phyloP scores from a whole-genome alignment of 2,113 vertebrate genomes.

The Coracopsis vasa region DNA sequence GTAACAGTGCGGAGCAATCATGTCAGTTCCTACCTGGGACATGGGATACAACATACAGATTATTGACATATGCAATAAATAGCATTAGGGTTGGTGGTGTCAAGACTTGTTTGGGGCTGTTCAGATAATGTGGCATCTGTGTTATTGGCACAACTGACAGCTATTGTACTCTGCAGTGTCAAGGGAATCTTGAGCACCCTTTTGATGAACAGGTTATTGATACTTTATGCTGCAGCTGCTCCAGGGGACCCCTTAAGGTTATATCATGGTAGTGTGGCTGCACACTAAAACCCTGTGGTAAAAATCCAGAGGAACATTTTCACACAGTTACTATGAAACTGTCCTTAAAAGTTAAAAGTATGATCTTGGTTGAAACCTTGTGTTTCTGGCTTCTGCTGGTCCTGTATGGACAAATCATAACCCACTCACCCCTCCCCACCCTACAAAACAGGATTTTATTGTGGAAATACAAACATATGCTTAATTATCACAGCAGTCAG shows the following conservation, averaged over 20 bases:
- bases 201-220: background rate
- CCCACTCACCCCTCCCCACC: background rate
- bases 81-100: background rate
- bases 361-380: background rate
- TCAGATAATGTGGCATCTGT: background rate
- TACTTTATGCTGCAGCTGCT: background rate
- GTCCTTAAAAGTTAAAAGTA: background rate
- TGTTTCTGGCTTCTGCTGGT: background rate
- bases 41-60: background rate
- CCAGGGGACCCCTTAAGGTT: background rate
- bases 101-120: background rate
- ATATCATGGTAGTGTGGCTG: background rate
- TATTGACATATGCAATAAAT: background rate
- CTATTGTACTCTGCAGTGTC: background rate
- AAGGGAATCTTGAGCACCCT: background rate
- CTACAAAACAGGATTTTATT: slow-evolving; percentile 2
- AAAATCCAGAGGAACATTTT: background rate
- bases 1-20: background rate
- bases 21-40: background rate
- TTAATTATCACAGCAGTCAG: slow-evolving; percentile 22
- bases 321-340: background rate
- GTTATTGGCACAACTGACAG: background rate
- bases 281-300: background rate
- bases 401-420: background rate
- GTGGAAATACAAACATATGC: background rate